Percentiles rank a stretch among this genome's conserved stretches.
phyloP scores from a whole-genome alignment of 2,888 invertebrate species.

The Crepidodera aurea region DNA sequence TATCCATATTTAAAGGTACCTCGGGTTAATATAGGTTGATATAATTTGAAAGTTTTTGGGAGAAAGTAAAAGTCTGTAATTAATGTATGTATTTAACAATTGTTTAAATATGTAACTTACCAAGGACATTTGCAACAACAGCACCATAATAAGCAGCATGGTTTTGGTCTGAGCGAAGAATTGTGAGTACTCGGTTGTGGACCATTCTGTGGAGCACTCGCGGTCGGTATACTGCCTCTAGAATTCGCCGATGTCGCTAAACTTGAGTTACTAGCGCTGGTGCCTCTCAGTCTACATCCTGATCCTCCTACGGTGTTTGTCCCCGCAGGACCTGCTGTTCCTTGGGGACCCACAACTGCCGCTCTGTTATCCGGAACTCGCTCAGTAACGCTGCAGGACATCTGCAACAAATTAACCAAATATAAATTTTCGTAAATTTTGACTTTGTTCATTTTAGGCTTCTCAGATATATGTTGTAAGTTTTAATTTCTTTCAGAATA shows the following conservation, averaged over 20 bases:
- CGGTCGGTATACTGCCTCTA: conserved; percentile 52
- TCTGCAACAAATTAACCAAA: conserved; percentile 53
- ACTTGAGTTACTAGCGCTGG: conserved; percentile 54
- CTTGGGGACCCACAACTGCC: conserved; percentile 56
- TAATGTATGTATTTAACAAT: no score
- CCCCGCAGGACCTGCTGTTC: conserved; percentile 54
- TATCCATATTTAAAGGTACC: no score
- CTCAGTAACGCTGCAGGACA: conserved; percentile 69
- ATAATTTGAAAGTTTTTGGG: no score
- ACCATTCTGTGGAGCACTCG: conserved; percentile 54
- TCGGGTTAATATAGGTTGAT: no score
- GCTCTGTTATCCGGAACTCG: conserved; percentile 59
- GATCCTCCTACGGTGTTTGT: conserved; percentile 46
- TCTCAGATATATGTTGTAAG: no score
- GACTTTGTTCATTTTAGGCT: no score
- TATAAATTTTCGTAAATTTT: background rate
- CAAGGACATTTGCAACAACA: conserved; percentile 77
- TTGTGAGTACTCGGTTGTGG: conserved; percentile 55
- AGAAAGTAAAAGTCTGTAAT: no score
- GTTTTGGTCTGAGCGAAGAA: conserved; percentile 64
- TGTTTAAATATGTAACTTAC: no score
- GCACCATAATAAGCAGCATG: conserved; percentile 74
- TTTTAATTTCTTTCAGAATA: no score
- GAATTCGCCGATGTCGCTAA: conserved; percentile 58
- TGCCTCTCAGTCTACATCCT: conserved; percentile 56